Evolutionary conservation across 2,113 vertebrate genomes (phyloP).

Genomic region (Globicephala melas): DNA sequence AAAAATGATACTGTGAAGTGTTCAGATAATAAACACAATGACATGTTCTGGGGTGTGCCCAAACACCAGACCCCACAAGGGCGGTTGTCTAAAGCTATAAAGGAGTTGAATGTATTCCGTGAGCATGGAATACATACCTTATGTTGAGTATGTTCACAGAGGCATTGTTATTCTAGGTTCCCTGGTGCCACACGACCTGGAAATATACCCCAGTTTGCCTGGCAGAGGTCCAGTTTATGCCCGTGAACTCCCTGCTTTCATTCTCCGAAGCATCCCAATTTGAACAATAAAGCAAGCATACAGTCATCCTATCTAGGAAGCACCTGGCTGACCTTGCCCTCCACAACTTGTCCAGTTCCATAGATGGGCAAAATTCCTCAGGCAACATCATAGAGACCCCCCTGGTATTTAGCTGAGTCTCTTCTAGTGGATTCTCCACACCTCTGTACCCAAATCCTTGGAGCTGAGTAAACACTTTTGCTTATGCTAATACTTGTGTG

Average conservation of each 20-base stretch:
- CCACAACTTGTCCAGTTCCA: not conserved
- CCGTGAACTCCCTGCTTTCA: not conserved
- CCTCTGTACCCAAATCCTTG: not conserved
- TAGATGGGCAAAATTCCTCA: not conserved
- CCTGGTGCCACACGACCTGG: not conserved
- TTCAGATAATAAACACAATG: not conserved
- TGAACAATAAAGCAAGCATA: not conserved
- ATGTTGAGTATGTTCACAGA: not conserved
- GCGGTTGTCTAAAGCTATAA: not conserved
- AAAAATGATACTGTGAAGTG: not conserved
- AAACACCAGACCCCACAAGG: not conserved
- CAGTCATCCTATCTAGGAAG: not conserved
- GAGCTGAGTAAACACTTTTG: not conserved
- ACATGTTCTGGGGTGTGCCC: not conserved
- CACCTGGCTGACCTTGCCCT: not conserved
- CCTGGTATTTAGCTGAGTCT: not conserved
- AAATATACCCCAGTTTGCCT: conserved; percentile 14
- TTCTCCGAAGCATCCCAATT: not conserved
- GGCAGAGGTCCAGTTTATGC: not conserved
- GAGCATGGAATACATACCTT: not conserved
- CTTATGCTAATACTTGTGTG: not conserved
- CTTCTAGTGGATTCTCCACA: not conserved
- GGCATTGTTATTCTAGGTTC: not conserved
- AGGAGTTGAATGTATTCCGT: not conserved
- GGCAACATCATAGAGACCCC: not conserved